Evolutionary conservation across 2,797 vertebrate genomes (phyloP).

Genomic region (Epinephelus awoara): DNA sequence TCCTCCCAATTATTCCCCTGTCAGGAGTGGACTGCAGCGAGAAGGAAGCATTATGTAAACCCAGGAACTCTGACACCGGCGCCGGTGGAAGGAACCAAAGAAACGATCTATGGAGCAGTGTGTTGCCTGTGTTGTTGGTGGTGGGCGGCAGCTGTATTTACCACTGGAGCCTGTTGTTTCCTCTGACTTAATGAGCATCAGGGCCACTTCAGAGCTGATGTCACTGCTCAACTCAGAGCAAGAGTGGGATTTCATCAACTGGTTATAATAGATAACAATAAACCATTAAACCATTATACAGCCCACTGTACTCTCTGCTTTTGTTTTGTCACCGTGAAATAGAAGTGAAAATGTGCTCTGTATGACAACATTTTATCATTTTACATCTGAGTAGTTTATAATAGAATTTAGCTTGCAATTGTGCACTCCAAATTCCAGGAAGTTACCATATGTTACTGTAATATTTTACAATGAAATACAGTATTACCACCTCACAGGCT

Average conservation of each 20-base stretch:
- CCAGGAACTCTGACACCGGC: slow-evolving; percentile 48
- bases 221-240: slow-evolving; percentile 45
- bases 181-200: slow-evolving; percentile 76
- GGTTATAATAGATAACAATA: slow-evolving; percentile 36
- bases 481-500: too few relatives aligned
- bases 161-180: slow-evolving; percentile 67
- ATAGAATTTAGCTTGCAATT: background rate
- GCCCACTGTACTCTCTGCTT: background rate
- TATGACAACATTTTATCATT: background rate
- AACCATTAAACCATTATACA: slow-evolving; percentile 5
- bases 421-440: too few relatives aligned
- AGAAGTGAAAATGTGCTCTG: background rate
- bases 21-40: slow-evolving; percentile 38
- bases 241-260: slow-evolving; percentile 44
- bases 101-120: slow-evolving; percentile 45
- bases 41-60: slow-evolving; percentile 66
- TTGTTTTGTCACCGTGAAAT: slow-evolving; percentile 1
- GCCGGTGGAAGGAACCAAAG: slow-evolving; percentile 42
- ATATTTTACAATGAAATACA: too few relatives aligned
- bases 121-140: slow-evolving; percentile 42
- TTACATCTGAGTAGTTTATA: background rate
- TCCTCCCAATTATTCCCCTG: slow-evolving; percentile 40
- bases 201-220: slow-evolving; percentile 66
- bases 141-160: slow-evolving; percentile 81
- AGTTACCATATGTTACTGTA: too few relatives aligned